Conservation (phyloP, 2,888 invertebrate species). For the Encarsia formosa region DNA sequence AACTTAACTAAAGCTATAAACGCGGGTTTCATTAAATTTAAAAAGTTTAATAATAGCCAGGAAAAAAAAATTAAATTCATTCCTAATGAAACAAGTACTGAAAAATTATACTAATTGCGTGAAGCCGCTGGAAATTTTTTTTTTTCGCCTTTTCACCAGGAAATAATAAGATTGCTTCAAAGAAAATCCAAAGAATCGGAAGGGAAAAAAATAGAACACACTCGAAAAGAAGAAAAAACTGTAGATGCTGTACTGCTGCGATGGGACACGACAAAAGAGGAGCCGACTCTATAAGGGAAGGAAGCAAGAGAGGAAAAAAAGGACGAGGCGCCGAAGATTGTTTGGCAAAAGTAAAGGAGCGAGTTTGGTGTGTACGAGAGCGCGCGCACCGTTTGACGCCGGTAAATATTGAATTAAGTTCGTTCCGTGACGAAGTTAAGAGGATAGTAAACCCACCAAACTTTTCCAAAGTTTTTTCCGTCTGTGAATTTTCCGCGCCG, state of each 20-base stretch:
- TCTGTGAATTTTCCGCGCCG: no score
- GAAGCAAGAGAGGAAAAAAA: background rate
- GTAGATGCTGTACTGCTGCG: background rate
- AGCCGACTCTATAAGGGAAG: no score
- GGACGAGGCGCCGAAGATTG: background rate
- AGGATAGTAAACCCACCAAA: no score
- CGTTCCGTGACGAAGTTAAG: background rate
- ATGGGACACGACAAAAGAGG: background rate
- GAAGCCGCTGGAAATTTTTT: background rate
- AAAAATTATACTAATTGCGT: constrained; percentile 8
- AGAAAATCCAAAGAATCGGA: background rate
- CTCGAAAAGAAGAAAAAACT: background rate
- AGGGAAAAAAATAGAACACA: background rate
- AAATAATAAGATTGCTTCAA: background rate
- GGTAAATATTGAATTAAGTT: constrained; percentile 16
- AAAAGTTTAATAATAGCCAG: constrained; percentile 10
- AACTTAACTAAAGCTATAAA: no score
- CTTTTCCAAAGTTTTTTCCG: no score
- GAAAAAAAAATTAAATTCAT: background rate
- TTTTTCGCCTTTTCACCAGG: no score
- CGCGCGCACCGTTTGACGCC: background rate
- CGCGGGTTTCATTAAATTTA: constrained; percentile 12
- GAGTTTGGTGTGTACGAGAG: no score
- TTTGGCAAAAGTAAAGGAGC: background rate
- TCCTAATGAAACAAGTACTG: constrained; percentile 2